These are phyloP conservation scores for Arizona elegans DNA, from an alignment of 2,113 vertebrate genomes.

Conservation along the genomic window DNA sequence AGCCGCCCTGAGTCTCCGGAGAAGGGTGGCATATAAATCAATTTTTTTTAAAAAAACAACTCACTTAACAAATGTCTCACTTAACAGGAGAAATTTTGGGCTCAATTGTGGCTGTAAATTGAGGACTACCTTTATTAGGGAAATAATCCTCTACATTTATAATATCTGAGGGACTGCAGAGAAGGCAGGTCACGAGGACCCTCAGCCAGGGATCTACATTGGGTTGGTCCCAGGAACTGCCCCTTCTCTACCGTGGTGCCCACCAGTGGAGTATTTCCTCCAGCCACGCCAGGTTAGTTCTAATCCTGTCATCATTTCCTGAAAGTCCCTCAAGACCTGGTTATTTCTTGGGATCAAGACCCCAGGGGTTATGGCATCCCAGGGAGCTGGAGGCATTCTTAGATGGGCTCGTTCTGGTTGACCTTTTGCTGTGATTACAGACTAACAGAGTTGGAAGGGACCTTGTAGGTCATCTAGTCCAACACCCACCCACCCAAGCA, in stretches of 20 bases:
- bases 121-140: background rate
- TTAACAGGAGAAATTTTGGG: too few relatives aligned
- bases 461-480: too few relatives aligned
- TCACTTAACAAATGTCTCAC: too few relatives aligned
- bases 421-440: background rate
- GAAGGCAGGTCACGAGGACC: background rate
- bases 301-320: background rate
- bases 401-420: background rate
- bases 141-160: background rate
- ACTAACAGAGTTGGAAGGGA: too few relatives aligned
- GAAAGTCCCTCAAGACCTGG: background rate
- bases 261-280: background rate
- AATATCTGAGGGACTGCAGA: too few relatives aligned
- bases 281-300: background rate
- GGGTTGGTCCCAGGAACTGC: background rate
- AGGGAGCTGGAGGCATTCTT: background rate
- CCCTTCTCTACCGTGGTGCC: background rate
- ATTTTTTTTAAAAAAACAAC: too few relatives aligned
- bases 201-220: background rate
- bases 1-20: too few relatives aligned
- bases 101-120: too few relatives aligned
- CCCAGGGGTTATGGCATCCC: background rate
- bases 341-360: background rate
- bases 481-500: too few relatives aligned
- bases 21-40: too few relatives aligned